Conservation (phyloP, 2,797 vertebrate genomes). For the Varecia variegata region DNA sequence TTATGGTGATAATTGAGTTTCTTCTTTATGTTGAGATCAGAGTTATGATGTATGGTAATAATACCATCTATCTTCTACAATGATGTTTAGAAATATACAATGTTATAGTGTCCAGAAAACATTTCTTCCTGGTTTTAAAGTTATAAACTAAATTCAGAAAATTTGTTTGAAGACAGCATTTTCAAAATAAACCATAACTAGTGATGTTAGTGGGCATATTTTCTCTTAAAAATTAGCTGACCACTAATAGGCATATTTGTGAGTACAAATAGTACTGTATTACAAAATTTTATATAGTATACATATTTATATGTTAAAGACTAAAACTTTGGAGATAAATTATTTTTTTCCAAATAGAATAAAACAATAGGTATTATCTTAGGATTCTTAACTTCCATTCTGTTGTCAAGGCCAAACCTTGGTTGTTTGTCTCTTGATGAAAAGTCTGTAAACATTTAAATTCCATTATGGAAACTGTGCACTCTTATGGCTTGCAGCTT, state of each 20-base stretch:
- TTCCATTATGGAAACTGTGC: background rate
- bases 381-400: background rate
- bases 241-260: constrained; percentile 1
- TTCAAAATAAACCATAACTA: constrained; percentile 11
- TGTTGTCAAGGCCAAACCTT: background rate
- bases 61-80: background rate
- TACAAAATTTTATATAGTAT: background rate
- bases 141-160: constrained; percentile 23
- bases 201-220: background rate
- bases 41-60: background rate
- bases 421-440: background rate
- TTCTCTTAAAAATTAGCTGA: background rate
- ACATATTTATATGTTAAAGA: background rate
- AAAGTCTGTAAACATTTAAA: constrained; percentile 38
- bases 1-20: background rate
- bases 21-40: background rate
- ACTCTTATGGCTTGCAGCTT: background rate
- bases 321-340: background rate
- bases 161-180: constrained; percentile 2
- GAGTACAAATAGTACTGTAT: background rate
- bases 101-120: background rate
- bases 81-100: constrained; percentile 2
- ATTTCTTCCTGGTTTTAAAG: constrained; percentile 25
- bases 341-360: background rate
- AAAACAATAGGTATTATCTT: background rate